Conservation (phyloP, 2,888 invertebrate genomes). For the Cryptus viduatorius region DNA sequence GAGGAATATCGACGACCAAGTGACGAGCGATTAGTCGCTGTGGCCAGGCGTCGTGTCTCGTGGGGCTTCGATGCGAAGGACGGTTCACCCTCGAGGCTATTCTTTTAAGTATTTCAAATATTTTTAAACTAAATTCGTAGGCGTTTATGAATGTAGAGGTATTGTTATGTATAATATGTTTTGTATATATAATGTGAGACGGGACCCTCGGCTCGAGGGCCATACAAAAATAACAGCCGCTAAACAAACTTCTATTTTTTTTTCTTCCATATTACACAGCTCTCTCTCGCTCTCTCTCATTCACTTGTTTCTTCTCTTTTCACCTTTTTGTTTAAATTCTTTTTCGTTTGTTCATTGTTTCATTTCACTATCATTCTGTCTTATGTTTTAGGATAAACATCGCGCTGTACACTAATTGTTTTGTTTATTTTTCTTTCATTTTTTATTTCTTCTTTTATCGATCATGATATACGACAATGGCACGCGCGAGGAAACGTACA, state of each 20-base stretch:
- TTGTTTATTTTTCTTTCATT: constrained; percentile 44
- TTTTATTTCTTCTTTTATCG: constrained; percentile 25
- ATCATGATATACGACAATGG: constrained; percentile 37
- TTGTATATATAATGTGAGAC: constrained; percentile 67
- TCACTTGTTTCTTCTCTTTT: constrained; percentile 65
- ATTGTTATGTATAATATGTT: constrained; percentile 73
- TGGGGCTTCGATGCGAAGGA: constrained; percentile 34
- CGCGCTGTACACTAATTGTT: constrained; percentile 50
- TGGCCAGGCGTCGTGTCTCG: constrained; percentile 26
- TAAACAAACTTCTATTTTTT: constrained; percentile 79
- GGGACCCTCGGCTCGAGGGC: constrained; percentile 78
- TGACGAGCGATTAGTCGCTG: constrained; percentile 37
- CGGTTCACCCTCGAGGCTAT: constrained; percentile 36
- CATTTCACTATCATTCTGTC: constrained; percentile 40
- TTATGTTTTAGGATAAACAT: constrained; percentile 56
- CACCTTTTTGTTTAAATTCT: constrained; percentile 51
- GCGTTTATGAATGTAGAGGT: constrained; percentile 67
- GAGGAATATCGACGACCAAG: constrained; percentile 27
- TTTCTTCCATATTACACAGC: constrained; percentile 66
- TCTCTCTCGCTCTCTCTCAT: constrained; percentile 53
- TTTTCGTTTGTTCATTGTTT: constrained; percentile 49
- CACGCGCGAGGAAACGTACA: constrained; percentile 52
- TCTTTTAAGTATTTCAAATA: constrained; percentile 39
- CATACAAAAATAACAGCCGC: constrained; percentile 84
- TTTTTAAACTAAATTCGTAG: constrained; percentile 63